Conservation (phyloP, 1,140 invertebrate species). For the Atta cephalotes region DNA sequence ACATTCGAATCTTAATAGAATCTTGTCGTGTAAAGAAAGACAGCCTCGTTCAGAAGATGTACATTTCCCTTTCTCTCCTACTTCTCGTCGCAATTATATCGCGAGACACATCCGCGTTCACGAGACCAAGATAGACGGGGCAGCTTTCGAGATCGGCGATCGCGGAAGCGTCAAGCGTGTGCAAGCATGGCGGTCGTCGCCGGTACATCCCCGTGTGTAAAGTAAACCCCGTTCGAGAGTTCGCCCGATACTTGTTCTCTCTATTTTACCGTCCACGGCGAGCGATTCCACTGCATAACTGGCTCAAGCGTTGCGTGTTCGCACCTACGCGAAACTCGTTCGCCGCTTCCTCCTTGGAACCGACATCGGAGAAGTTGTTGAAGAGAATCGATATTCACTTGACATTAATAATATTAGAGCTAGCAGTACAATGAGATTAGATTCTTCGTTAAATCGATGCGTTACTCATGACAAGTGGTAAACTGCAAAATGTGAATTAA, state of each 20-base stretch:
- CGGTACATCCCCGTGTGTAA: slow-evolving; percentile 42
- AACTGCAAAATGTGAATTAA: not conserved
- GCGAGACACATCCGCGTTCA: slow-evolving; percentile 23
- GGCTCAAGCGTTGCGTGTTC: slow-evolving; percentile 47
- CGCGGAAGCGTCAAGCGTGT: slow-evolving; percentile 36
- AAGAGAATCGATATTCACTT: not conserved
- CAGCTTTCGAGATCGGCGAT: slow-evolving; percentile 31
- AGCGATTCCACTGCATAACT: slow-evolving; percentile 46
- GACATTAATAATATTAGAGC: slow-evolving; percentile 4
- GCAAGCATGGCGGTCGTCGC: not conserved
- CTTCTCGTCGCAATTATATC: slow-evolving; percentile 48
- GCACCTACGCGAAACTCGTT: slow-evolving; percentile 60
- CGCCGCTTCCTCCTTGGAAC: slow-evolving; percentile 23
- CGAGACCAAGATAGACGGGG: slow-evolving; percentile 20
- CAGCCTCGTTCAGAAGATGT: not conserved
- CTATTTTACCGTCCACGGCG: slow-evolving; percentile 59
- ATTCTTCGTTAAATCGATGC: not conserved
- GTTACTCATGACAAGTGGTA: not conserved
- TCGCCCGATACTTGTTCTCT: slow-evolving; percentile 36
- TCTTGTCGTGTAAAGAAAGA: slow-evolving; percentile 13
- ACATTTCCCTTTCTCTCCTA: slow-evolving; percentile 5
- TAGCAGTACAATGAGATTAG: not conserved
- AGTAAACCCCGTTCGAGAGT: slow-evolving; percentile 21
- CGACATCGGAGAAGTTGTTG: not conserved
- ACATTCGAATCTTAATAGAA: slow-evolving; percentile 37